These are phyloP conservation scores for Drosophila neotestacea DNA, from an alignment of 2,888 invertebrate species.

Conservation along the genomic window DNA sequence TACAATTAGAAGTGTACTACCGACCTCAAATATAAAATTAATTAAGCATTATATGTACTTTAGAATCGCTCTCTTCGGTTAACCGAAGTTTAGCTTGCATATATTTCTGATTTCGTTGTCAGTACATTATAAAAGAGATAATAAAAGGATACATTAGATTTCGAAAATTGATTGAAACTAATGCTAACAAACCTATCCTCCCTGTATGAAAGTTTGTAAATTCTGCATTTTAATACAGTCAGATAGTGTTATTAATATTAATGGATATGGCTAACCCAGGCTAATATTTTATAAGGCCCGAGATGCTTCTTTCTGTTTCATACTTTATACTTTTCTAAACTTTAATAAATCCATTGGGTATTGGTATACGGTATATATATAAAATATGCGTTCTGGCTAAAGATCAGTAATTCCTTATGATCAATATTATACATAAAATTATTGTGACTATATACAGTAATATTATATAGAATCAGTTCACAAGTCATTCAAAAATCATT, in stretches of 20 bases:
- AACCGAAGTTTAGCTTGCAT: constrained; percentile 23
- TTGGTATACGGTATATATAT: background rate
- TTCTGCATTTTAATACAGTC: background rate
- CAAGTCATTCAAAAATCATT: background rate
- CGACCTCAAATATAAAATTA: constrained; percentile 11
- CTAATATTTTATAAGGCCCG: background rate
- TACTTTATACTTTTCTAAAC: background rate
- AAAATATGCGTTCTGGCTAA: background rate
- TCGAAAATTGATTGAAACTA: background rate
- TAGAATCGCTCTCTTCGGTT: constrained; percentile 15
- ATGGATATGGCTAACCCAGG: background rate
- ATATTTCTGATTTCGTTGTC: constrained; percentile 12
- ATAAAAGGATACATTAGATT: background rate
- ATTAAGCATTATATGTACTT: constrained; percentile 3
- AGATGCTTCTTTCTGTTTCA: background rate
- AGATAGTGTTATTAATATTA: background rate
- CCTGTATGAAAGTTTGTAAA: background rate
- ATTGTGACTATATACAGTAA: background rate
- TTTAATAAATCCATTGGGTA: background rate
- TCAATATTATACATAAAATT: background rate
- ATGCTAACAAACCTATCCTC: background rate
- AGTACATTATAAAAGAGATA: background rate
- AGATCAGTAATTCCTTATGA: background rate
- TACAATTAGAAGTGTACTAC: constrained; percentile 8
- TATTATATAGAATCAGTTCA: background rate